Base-by-base conservation (phyloP, 2,888 invertebrate species). In the Drosophila rellima region DNA sequence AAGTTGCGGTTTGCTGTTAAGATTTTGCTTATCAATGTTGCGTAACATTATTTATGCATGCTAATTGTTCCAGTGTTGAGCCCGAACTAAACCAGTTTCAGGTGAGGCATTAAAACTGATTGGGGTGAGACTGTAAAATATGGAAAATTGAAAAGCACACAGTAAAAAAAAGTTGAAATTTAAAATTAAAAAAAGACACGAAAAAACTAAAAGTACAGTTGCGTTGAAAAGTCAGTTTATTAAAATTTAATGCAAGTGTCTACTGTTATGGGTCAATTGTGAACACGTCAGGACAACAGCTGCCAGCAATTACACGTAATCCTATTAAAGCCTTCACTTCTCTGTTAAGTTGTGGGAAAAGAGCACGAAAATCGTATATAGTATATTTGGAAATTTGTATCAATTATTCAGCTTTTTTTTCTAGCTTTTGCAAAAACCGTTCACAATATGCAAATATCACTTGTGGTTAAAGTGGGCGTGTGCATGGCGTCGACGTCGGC, bases 11-110 rank as follows among this genome's bases (percentile, higher is more conserved):
- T 10, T 70, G 37, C n/a, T 54, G 15, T 23, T 57, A 31, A 15
- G 26, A 35, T 45, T 39, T 23, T 50, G 18, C 47, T 59, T 73
- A 76, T 76, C 56, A 60, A 18, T 59, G 63, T 85, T 81, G 68
- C 83, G 83, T 63, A 82, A 81, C 57, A 29, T 20, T 20, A 52
- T 26, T 52, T 44, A 64, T 68, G 67, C 63, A 75, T 70, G 75
- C 67, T 64, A 74, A 78, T 45, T 61, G 61, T 13, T 54, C 18
- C 42, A 62, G 35, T 60, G 51, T 48, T 59, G 18, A 45, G 56
- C 50, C 60, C 35, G 23, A 48, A 15, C 23, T 63, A 72, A 83
- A 72, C 76, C 37, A 45, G 82, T 80, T 77, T 60, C 15, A 17
- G 13, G 18, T 23, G 44, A 51, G 18, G 23, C 66, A 40, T 18